Conservation (phyloP, 2,888 invertebrate species). For the Drosophila cracens region DNA sequence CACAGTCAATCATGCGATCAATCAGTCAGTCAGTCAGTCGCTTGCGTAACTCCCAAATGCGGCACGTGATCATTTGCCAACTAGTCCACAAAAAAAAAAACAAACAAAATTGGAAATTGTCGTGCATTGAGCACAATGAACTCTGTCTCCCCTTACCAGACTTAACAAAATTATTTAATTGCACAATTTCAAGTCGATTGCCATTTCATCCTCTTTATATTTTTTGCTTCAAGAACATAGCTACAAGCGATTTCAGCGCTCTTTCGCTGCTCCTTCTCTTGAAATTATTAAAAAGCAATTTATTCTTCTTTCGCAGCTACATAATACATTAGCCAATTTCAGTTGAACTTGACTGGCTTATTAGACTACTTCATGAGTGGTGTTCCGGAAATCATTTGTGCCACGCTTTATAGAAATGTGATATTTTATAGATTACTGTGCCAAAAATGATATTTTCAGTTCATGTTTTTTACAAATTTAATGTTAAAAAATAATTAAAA, state of each 20-base stretch:
- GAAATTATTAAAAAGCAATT: slow-evolving; percentile 66
- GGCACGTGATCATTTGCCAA: slow-evolving; percentile 56
- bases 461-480: not conserved
- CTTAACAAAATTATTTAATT: slow-evolving; percentile 56
- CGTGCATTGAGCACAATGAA: slow-evolving; percentile 67
- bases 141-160: slow-evolving; percentile 29
- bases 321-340: slow-evolving; percentile 36
- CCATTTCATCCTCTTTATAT: slow-evolving; percentile 36
- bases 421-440: not conserved
- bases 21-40: slow-evolving; percentile 32
- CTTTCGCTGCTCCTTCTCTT: slow-evolving; percentile 27
- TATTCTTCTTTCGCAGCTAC: slow-evolving; percentile 21
- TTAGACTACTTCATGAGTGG: slow-evolving; percentile 6
- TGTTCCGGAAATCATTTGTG: slow-evolving; percentile 16
- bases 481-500: not conserved
- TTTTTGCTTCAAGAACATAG: slow-evolving; percentile 28
- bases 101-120: slow-evolving; percentile 18
- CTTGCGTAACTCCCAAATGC: slow-evolving; percentile 55
- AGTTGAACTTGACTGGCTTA: slow-evolving; percentile 12
- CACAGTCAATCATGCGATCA: slow-evolving; percentile 65
- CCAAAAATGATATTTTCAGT: not conserved
- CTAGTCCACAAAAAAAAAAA: not conserved
- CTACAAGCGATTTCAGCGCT: slow-evolving; percentile 49
- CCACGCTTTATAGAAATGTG: not conserved
- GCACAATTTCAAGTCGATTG: slow-evolving; percentile 62